Base-by-base conservation (phyloP, 2,888 invertebrate genomes). In the Eutolmus rufibarbis region DNA sequence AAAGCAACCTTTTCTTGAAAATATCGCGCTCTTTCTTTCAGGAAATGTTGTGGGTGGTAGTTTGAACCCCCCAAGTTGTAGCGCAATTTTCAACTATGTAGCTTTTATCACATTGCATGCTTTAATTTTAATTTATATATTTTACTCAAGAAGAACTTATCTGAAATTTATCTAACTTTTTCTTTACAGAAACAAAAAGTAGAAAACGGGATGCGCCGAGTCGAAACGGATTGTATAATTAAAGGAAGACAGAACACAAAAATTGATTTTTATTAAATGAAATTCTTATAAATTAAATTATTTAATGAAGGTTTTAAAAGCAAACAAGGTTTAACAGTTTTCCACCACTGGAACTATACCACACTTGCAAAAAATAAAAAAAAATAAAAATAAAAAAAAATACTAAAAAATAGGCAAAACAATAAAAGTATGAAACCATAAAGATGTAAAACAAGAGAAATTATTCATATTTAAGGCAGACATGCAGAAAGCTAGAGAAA, bases 181-280 rank as follows among this genome's bases (percentile, higher is more conserved):
- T 76, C 37, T 28, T 86, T 86, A 4, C 86, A 86, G 86, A 86
- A 86, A 86, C 57, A 86, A 56, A 31, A 86, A 86, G 57, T 86
- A 46, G 28, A 85, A 19, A 74, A 37, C 14, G 74, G 43, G 40
- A 79, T 46, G 23, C 19, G 37, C 16, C 43, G 74, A 40, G 37
- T 8, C 43, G 74, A 40, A 12, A 74, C 12, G 46, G 78, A 78
- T 77, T 86, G 77, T 78, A 77, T 57, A 51, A 56, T 78, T 78
- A 56, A 56, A 77, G 19, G 66, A 56, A 86, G 57, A 84, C 51
- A 37, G 16, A 56, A 56, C 14, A 66, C 19, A 66, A 66, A 76
- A 77, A 76, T 77, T 86, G 19, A 77, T 56, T 86, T 77, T 86
- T 56, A 57, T 86, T 86, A 56, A 86, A 86, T 57, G 37, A 57